A percentile compares a stretch with the other conserved stretches of the same genome.
phyloP scores from a whole-genome alignment of 2,113 vertebrate species.

The Peromyscus leucopus region DNA sequence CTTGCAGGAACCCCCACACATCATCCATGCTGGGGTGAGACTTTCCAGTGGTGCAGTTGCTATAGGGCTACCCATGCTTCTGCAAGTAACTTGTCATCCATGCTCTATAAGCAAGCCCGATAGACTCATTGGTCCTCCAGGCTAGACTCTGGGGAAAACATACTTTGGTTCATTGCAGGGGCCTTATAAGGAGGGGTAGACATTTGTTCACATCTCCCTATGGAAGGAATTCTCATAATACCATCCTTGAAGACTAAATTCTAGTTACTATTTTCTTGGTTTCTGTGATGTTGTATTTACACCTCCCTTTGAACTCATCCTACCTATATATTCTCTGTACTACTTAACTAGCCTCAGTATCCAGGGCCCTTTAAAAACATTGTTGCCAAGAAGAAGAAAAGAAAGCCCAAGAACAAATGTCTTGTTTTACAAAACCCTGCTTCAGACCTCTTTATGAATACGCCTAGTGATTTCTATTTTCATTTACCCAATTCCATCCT shows the following conservation, averaged over 20 bases:
- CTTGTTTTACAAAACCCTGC: background rate
- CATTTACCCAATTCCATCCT: background rate
- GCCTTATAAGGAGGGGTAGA: background rate
- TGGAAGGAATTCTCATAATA: background rate
- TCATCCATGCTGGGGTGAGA: too few species aligned
- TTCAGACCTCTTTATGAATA: background rate
- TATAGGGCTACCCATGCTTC: background rate
- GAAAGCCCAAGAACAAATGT: background rate
- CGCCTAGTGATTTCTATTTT: background rate
- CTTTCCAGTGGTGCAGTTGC: background rate
- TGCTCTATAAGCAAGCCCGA: background rate
- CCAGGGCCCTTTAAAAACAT: background rate
- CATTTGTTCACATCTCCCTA: background rate
- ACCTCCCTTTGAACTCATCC: background rate
- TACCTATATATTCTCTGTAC: background rate
- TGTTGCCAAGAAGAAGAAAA: background rate
- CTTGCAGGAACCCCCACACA: background rate
- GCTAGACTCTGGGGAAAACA: background rate
- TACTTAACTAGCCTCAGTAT: background rate
- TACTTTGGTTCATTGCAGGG: background rate
- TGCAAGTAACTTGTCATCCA: background rate
- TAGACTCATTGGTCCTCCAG: background rate
- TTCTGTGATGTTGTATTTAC: background rate
- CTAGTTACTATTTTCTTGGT: background rate
- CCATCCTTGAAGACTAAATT: background rate